Evolutionary conservation across 2,113 vertebrate species (phyloP).

Genomic region (Numida meleagris): DNA sequence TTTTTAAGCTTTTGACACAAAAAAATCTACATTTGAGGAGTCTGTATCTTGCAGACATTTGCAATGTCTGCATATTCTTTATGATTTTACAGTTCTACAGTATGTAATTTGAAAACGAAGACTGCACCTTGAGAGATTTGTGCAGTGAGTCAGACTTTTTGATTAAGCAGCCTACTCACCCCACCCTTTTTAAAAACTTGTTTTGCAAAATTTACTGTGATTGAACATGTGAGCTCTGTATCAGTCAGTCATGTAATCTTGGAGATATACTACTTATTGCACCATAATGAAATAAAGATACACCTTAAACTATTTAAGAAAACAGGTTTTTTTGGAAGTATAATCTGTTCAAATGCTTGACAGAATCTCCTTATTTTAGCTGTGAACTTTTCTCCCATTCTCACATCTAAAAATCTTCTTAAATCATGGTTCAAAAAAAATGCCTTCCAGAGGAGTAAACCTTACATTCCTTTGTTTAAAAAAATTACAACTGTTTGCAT

Average conservation of each 20-base stretch:
- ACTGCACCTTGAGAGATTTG: neutral
- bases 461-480: neutral
- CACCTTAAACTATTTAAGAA: neutral
- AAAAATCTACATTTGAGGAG: neutral
- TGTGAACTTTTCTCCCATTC: neutral
- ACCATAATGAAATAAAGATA: neutral
- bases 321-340: neutral
- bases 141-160: slow-evolving; percentile 22
- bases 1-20: neutral
- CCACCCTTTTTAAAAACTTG: neutral
- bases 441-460: neutral
- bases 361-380: neutral
- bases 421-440: neutral
- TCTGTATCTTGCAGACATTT: neutral
- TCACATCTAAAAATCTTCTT: neutral
- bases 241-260: neutral
- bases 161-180: slow-evolving; percentile 29
- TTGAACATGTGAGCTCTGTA: neutral
- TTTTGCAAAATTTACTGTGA: neutral
- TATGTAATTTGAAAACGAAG: neutral
- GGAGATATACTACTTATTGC: neutral
- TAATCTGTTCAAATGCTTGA: neutral
- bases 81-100: neutral
- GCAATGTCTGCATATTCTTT: neutral
- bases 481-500: neutral